Conservation (phyloP, 2,113 vertebrate species). For the Onychorhynchus coronatus region DNA sequence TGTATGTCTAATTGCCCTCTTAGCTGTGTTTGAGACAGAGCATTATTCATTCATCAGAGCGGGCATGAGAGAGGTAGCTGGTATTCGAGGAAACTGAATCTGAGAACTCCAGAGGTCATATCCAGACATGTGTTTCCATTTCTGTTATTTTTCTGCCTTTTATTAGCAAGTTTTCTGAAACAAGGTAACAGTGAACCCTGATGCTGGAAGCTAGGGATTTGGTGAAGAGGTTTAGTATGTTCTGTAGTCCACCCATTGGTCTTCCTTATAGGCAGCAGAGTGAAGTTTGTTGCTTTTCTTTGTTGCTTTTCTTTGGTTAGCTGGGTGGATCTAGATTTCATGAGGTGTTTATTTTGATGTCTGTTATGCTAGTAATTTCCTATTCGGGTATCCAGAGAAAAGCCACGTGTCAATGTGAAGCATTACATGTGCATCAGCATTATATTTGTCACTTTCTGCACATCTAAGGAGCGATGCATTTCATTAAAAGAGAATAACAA, state of each 20-base stretch:
- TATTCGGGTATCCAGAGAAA: constrained; percentile 4
- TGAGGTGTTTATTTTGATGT: constrained; percentile 1
- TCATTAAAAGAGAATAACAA: not conserved
- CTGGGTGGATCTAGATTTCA: not conserved
- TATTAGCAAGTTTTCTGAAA: not conserved
- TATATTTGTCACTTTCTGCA: not conserved
- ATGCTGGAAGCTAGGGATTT: not conserved
- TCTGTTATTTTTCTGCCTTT: not conserved
- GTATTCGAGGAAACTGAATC: not conserved
- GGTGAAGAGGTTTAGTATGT: not conserved
- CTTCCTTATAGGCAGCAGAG: not conserved
- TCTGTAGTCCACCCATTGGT: accelerated
- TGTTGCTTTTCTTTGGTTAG: not conserved
- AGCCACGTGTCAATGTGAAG: not conserved
- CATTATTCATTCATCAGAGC: not conserved
- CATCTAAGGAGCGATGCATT: not conserved
- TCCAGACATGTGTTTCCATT: not conserved
- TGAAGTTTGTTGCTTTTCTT: not conserved
- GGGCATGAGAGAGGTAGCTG: not conserved
- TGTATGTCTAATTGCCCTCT: not conserved
- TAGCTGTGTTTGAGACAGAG: not conserved
- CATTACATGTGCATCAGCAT: not conserved
- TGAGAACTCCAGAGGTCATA: not conserved
- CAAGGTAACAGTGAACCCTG: not conserved
- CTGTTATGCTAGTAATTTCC: constrained; percentile 22